A percentile compares a stretch with the other conserved stretches of the same genome.
These are phyloP conservation scores for Cheilosia urbana DNA, from an alignment of 2,888 invertebrate genomes.

Conservation along the genomic window DNA sequence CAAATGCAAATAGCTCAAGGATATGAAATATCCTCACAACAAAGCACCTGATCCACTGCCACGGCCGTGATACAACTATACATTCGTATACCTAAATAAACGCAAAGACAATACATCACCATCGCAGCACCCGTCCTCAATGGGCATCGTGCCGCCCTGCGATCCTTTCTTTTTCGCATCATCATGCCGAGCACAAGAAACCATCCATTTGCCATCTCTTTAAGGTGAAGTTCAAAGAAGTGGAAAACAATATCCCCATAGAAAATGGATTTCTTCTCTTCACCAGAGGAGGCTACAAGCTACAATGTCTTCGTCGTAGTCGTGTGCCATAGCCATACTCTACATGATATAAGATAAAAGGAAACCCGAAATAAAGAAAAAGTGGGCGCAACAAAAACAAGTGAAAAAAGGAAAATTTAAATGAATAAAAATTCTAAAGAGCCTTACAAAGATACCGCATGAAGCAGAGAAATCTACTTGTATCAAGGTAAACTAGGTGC, in stretches of 20 bases:
- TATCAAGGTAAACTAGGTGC: constrained; percentile 34
- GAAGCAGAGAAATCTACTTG: constrained; percentile 23
- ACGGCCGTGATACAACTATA: constrained; percentile 50
- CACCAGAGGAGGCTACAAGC: constrained; percentile 32
- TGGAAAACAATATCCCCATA: constrained; percentile 71
- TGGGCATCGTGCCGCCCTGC: background rate
- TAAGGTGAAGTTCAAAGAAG: constrained; percentile 75
- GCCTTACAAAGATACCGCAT: constrained; percentile 49
- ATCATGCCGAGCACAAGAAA: background rate
- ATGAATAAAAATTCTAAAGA: constrained; percentile 56
- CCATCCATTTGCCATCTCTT: constrained; percentile 54
- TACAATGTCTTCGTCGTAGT: background rate
- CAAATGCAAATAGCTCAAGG: constrained; percentile 70
- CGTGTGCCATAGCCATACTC: background rate
- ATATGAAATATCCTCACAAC: constrained; percentile 44
- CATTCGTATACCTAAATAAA: constrained; percentile 37
- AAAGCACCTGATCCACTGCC: constrained; percentile 66
- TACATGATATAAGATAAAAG: constrained; percentile 16
- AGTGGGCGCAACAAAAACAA: constrained; percentile 20
- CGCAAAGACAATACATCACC: constrained; percentile 49
- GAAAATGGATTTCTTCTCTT: constrained; percentile 57
- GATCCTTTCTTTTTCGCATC: background rate
- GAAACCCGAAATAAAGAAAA: constrained; percentile 28
- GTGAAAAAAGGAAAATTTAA: constrained; percentile 26
- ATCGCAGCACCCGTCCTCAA: constrained; percentile 6